A percentile compares a stretch with the other conserved stretches of the same genome.
phyloP scores from a whole-genome alignment of 2,113 vertebrate genomes.

The Syngnathus floridae region DNA sequence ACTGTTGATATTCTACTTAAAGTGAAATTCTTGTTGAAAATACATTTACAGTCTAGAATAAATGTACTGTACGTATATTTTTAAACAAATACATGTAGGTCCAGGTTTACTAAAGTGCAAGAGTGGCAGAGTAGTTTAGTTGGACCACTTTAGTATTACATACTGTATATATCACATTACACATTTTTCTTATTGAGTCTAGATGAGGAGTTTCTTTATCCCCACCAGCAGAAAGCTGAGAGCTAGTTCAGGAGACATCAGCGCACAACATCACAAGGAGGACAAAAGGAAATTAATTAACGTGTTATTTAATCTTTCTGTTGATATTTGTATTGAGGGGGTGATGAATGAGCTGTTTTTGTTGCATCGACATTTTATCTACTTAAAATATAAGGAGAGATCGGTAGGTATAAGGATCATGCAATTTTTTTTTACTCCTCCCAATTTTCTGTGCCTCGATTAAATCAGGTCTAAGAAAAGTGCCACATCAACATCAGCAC shows the following conservation, averaged over 20 bases:
- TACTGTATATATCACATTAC: background rate
- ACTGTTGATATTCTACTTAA: slow-evolving; percentile 4
- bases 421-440: slow-evolving; percentile 26
- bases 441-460: slow-evolving; percentile 14
- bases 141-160: slow-evolving; percentile 11
- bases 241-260: slow-evolving; percentile 36
- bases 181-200: slow-evolving; percentile 17
- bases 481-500: slow-evolving; percentile 13
- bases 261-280: slow-evolving; percentile 51
- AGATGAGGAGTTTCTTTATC: slow-evolving; percentile 1
- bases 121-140: slow-evolving; percentile 34
- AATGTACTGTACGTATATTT: slow-evolving; percentile 11
- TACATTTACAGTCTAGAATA: slow-evolving; percentile 36
- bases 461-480: slow-evolving; percentile 38
- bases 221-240: slow-evolving; percentile 19
- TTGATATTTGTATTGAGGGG: slow-evolving; percentile 20
- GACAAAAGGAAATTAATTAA: slow-evolving; percentile 27
- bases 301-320: slow-evolving; percentile 5
- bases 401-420: slow-evolving; percentile 55
- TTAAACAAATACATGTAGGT: slow-evolving; percentile 27
- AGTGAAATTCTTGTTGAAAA: slow-evolving; percentile 9
- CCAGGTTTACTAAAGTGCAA: slow-evolving; percentile 58
- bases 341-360: slow-evolving; percentile 10
- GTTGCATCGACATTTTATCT: slow-evolving; percentile 21
- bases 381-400: slow-evolving; percentile 33